Conservation (phyloP, 2,797 vertebrate species). For the Bucorvus abyssinicus region DNA sequence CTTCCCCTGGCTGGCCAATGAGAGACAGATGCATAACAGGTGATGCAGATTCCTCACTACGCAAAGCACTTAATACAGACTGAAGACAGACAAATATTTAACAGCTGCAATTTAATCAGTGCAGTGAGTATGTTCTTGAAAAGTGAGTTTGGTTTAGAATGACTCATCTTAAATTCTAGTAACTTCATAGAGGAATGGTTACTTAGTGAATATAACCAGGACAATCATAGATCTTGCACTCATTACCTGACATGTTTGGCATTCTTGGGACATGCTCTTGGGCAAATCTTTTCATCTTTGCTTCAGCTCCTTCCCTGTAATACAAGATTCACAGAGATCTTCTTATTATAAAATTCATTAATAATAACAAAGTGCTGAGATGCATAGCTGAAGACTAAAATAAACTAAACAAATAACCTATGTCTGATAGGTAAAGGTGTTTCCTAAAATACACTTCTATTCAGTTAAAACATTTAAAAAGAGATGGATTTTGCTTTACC, state of each 20-base stretch:
- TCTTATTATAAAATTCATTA: background rate
- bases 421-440: background rate
- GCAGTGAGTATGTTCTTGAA: background rate
- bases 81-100: slow-evolving; percentile 21
- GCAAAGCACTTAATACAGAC: slow-evolving; percentile 50
- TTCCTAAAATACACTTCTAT: background rate
- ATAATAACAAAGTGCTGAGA: background rate
- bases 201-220: background rate
- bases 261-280: background rate
- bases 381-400: background rate
- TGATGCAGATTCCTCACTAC: slow-evolving; percentile 25
- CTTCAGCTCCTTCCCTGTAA: background rate
- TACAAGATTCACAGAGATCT: background rate
- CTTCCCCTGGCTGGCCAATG: background rate
- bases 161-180: slow-evolving; percentile 11
- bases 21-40: background rate
- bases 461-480: background rate
- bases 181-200: background rate
- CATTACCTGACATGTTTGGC: background rate
- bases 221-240: background rate
- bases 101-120: slow-evolving; percentile 1
- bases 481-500: background rate
- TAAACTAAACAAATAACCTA: background rate
- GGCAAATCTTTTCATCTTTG: background rate
- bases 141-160: background rate